A percentile compares a stretch with the other conserved stretches of the same genome.
Evolutionary conservation across 2,797 vertebrate species (phyloP).

Genomic region (Jordanella pulchra): DNA sequence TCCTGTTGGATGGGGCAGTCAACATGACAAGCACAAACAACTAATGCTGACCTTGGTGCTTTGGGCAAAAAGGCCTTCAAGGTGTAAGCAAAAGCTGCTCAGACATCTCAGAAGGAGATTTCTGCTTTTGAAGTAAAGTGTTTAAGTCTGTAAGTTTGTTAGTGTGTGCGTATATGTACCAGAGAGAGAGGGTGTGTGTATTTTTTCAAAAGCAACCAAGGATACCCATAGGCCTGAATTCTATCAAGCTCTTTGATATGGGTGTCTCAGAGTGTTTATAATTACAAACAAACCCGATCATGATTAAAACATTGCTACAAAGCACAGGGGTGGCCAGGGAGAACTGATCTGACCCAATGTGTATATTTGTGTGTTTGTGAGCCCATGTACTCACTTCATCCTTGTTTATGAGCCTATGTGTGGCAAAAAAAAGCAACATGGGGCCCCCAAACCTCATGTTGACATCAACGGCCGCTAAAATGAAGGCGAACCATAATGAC

Average conservation of each 20-base stretch:
- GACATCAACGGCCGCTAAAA: slow-evolving; percentile 51
- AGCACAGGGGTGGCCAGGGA: slow-evolving; percentile 63
- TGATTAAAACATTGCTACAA: slow-evolving; percentile 82
- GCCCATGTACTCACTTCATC: slow-evolving; percentile 6
- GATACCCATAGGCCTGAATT: slow-evolving; percentile 84
- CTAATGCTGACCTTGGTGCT: slow-evolving; percentile 80
- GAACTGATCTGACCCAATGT: slow-evolving; percentile 51
- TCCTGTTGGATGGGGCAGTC: slow-evolving; percentile 62
- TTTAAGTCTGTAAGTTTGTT: slow-evolving; percentile 37
- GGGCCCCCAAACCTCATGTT: slow-evolving; percentile 51
- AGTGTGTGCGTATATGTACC: slow-evolving; percentile 11
- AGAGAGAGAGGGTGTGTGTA: slow-evolving; percentile 24
- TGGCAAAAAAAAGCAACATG: slow-evolving; percentile 38
- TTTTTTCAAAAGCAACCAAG: slow-evolving; percentile 79
- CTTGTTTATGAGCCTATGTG: slow-evolving; percentile 4
- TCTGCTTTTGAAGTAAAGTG: slow-evolving; percentile 74
- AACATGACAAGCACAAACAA: slow-evolving; percentile 75
- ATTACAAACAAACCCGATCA: slow-evolving; percentile 83
- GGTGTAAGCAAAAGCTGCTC: slow-evolving; percentile 77
- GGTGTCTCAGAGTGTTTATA: slow-evolving; percentile 79
- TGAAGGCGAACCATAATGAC: slow-evolving; percentile 58
- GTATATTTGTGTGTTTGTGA: neutral
- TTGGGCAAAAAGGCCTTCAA: slow-evolving; percentile 78
- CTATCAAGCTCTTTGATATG: slow-evolving; percentile 81
- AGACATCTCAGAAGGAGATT: slow-evolving; percentile 66